Percentiles rank a stretch among this genome's conserved stretches.
Evolutionary conservation across 1,140 invertebrate species (phyloP).

Genomic region (Ips typographus): DNA sequence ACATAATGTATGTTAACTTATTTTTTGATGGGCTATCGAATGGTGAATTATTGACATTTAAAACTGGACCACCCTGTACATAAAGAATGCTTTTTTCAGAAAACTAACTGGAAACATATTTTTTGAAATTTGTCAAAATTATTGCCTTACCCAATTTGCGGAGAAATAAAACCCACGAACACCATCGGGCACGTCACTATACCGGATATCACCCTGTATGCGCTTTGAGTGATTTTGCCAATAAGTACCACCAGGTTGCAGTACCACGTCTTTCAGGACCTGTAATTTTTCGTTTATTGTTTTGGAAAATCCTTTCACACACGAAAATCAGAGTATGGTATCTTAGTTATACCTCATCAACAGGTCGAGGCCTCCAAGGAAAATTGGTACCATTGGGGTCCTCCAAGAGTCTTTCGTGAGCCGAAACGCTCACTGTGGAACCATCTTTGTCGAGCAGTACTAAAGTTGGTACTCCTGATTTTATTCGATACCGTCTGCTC

Average conservation of each 20-base stretch:
- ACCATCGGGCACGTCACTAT: slow-evolving; percentile 61
- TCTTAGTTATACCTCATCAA: slow-evolving; percentile 47
- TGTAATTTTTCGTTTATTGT: slow-evolving; percentile 28
- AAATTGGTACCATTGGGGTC: slow-evolving; percentile 68
- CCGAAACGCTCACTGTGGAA: slow-evolving; percentile 55
- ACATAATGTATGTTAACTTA: no score
- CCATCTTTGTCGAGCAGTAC: slow-evolving; percentile 69
- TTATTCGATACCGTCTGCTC: slow-evolving; percentile 70
- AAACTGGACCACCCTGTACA: no score
- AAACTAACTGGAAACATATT: no score
- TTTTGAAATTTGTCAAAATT: neutral
- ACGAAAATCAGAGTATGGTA: neutral
- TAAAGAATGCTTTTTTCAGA: no score
- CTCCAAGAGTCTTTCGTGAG: slow-evolving; percentile 66
- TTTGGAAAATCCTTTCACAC: neutral
- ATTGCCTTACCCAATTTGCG: slow-evolving; percentile 72
- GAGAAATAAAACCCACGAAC: slow-evolving; percentile 79
- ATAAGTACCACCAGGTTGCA: slow-evolving; percentile 60
- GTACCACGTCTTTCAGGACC: slow-evolving; percentile 61
- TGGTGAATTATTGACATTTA: no score
- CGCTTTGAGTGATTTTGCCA: slow-evolving; percentile 42
- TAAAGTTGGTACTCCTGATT: slow-evolving; percentile 72
- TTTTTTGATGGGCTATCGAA: no score
- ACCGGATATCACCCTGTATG: slow-evolving; percentile 55
- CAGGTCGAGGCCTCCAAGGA: slow-evolving; percentile 70